Percentiles rank a stretch among this genome's conserved stretches.
These are phyloP conservation scores for Carduelis carduelis DNA, from an alignment of 2,797 vertebrate species.

Conservation along the genomic window DNA sequence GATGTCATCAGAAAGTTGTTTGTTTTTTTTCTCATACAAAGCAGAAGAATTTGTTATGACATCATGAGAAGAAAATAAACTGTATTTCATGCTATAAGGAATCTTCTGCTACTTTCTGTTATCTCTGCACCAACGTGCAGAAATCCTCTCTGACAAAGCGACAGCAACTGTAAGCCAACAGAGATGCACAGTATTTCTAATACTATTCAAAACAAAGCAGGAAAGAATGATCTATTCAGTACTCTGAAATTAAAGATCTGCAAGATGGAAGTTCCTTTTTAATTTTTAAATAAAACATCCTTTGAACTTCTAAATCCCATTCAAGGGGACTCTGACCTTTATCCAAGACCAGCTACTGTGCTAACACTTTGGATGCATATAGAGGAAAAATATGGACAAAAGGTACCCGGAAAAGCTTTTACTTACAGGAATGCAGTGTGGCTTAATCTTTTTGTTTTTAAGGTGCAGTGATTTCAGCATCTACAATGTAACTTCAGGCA, in stretches of 20 bases:
- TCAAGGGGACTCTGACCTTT: slow-evolving; percentile 70
- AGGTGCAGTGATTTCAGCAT: slow-evolving; percentile 84
- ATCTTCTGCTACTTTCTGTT: slow-evolving; percentile 53
- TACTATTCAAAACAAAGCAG: slow-evolving; percentile 59
- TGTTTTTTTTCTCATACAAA: slow-evolving; percentile 1
- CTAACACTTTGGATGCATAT: slow-evolving; percentile 37
- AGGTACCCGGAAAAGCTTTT: slow-evolving; percentile 69
- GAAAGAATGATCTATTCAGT: slow-evolving; percentile 59
- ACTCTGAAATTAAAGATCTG: slow-evolving; percentile 57
- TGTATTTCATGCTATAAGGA: slow-evolving; percentile 40
- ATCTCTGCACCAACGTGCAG: slow-evolving; percentile 1
- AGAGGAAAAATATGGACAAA: slow-evolving; percentile 70
- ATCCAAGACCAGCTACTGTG: slow-evolving; percentile 65
- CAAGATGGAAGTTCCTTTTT: slow-evolving; percentile 36
- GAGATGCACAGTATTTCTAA: slow-evolving; percentile 26
- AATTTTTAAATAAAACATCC: slow-evolving; percentile 63
- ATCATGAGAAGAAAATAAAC: slow-evolving; percentile 58
- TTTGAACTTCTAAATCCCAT: slow-evolving; percentile 70
- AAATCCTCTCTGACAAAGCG: slow-evolving; percentile 43
- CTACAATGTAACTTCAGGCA: slow-evolving; percentile 82
- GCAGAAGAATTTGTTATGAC: slow-evolving; percentile 58
- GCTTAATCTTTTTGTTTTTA: slow-evolving; percentile 82
- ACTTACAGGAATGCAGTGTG: slow-evolving; percentile 78
- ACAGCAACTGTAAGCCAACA: slow-evolving; percentile 40
- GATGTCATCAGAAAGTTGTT: slow-evolving; percentile 70